Percentiles rank a stretch among this genome's conserved stretches.
Conservation (phyloP, 2,113 vertebrate genomes). For the Microcebus ravelobensis region DNA sequence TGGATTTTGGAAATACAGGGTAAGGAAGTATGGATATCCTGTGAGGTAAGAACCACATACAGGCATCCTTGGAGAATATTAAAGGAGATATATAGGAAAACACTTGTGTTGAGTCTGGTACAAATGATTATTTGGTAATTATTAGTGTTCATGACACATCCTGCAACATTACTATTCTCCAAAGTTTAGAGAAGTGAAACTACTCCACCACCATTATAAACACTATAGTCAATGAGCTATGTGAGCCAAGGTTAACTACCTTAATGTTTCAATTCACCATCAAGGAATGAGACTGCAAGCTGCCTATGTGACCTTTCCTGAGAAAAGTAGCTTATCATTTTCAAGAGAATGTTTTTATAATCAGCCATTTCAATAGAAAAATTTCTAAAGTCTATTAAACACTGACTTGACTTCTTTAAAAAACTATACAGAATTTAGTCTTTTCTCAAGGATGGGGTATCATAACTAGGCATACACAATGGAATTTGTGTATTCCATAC, state of each 20-base stretch:
- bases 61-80: neutral
- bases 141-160: neutral
- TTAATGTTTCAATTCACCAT: neutral
- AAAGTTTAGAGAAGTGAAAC: neutral
- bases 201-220: neutral
- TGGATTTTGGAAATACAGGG: neutral
- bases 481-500: too few species aligned
- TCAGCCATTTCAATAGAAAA: neutral
- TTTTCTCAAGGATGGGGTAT: neutral
- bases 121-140: neutral
- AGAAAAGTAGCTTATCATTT: conserved; percentile 25
- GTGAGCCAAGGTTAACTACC: neutral
- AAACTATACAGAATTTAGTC: neutral
- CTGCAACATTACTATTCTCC: neutral
- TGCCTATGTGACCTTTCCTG: neutral
- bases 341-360: conserved; percentile 9
- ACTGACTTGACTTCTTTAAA: conserved; percentile 10
- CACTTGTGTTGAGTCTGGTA: neutral
- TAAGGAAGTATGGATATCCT: neutral
- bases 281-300: neutral
- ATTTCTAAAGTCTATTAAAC: neutral
- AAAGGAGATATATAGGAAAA: conserved; percentile 31
- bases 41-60: conserved; percentile 3
- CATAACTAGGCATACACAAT: neutral
- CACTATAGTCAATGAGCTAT: neutral